These are phyloP conservation scores for Oncorhynchus kisutch DNA, from an alignment of 2,113 vertebrate genomes.

Conservation along the genomic window DNA sequence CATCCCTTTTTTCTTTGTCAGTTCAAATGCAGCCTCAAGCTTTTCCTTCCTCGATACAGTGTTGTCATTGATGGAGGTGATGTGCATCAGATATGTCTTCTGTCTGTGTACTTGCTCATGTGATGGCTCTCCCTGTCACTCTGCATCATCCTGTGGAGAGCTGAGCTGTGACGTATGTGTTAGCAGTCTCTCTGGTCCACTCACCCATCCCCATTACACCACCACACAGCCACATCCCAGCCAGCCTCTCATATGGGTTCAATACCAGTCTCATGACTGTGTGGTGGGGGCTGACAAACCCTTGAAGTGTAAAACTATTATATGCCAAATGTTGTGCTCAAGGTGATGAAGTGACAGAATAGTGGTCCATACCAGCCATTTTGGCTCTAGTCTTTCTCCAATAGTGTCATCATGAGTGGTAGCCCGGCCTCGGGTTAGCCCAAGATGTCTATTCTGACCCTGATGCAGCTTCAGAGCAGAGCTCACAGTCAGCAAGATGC, in stretches of 20 bases:
- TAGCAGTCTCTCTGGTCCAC: slow-evolving; percentile 1
- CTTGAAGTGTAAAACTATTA: too few relatives aligned
- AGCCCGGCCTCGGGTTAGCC: neutral
- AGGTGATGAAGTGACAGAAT: neutral
- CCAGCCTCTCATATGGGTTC: neutral
- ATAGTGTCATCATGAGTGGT: neutral
- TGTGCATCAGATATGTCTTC: neutral
- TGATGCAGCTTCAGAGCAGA: neutral
- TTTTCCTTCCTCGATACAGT: neutral
- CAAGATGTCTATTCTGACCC: neutral
- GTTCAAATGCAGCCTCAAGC: neutral
- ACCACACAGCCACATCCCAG: neutral
- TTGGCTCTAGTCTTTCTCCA: neutral
- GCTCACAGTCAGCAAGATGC: too few relatives aligned
- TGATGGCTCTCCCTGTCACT: slow-evolving; percentile 18
- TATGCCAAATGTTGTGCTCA: too few relatives aligned
- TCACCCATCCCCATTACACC: slow-evolving; percentile 12
- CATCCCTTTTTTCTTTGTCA: too few relatives aligned
- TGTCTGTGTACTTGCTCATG: neutral
- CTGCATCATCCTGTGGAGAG: slow-evolving; percentile 9
- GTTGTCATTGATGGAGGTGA: neutral
- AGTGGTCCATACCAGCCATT: neutral
- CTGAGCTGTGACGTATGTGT: slow-evolving; percentile 9
- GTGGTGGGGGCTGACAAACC: too few relatives aligned
- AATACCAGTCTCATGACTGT: too few relatives aligned